phyloP scores from a whole-genome alignment of 2,888 invertebrate genomes.

The Metallyticus violacea region DNA sequence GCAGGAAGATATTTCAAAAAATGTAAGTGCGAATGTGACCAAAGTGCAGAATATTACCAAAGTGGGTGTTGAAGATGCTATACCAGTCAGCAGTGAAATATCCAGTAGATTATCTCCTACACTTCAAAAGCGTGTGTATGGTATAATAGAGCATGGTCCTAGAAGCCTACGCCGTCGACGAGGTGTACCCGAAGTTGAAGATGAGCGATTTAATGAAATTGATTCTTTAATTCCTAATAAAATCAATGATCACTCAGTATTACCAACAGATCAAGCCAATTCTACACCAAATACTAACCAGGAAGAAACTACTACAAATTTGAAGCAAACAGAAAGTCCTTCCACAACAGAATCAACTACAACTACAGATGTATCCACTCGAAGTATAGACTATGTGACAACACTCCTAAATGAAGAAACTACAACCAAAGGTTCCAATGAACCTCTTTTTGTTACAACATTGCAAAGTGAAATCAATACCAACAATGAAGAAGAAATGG shows the following conservation, averaged over 20 bases:
- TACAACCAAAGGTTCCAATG: background rate
- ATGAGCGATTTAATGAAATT: conserved; percentile 45
- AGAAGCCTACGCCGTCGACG: conserved; percentile 40
- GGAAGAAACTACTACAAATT: background rate
- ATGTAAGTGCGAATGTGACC: background rate
- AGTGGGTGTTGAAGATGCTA: background rate
- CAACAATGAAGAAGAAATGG: conserved; percentile 35
- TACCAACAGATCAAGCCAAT: background rate
- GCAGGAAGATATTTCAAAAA: background rate
- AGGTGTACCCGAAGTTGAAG: conserved; percentile 33
- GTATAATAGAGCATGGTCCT: conserved; percentile 47
- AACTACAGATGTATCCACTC: background rate
- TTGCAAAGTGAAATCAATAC: background rate
- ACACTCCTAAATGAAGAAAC: background rate
- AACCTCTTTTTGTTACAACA: background rate
- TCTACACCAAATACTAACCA: background rate
- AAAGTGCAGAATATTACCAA: background rate
- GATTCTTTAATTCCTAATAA: background rate
- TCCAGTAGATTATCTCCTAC: background rate
- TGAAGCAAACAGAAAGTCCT: background rate
- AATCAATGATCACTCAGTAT: background rate
- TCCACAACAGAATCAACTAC: background rate
- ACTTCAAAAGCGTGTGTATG: background rate
- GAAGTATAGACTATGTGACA: background rate
- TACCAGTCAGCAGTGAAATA: background rate